These are phyloP conservation scores for Apodemia mormo DNA, from an alignment of 2,888 invertebrate genomes.

Conservation along the genomic window DNA sequence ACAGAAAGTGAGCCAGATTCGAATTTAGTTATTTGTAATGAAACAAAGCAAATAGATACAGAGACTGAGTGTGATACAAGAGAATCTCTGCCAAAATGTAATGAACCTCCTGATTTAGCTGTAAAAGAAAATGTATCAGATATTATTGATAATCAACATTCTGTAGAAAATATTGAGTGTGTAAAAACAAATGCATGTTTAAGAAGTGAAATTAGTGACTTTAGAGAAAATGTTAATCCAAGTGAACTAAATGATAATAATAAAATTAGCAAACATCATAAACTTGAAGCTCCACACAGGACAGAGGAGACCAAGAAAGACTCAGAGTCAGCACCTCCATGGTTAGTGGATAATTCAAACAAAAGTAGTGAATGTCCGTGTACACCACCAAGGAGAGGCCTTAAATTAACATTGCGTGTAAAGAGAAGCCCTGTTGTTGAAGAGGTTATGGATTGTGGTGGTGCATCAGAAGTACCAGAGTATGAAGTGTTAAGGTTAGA, in stretches of 20 bases:
- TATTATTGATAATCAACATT: conserved; percentile 54
- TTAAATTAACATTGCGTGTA: conserved; percentile 92
- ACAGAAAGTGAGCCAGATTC: conserved; percentile 38
- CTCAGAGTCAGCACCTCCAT: conserved; percentile 62
- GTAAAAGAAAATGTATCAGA: conserved; percentile 48
- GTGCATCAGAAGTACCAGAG: conserved; percentile 88
- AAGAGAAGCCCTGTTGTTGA: conserved; percentile 93
- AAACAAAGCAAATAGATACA: conserved; percentile 48
- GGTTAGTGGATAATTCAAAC: conserved; percentile 72
- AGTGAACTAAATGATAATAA: conserved; percentile 65
- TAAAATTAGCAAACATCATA: conserved; percentile 64
- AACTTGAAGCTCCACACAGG: conserved; percentile 59
- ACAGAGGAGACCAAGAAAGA: conserved; percentile 68
- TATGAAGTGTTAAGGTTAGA: conserved; percentile 93
- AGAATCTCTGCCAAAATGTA: conserved; percentile 64
- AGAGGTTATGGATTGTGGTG: conserved; percentile 88
- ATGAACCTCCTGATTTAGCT: conserved; percentile 43
- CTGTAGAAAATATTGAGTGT: conserved; percentile 52
- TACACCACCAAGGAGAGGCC: conserved; percentile 82
- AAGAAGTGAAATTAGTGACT: conserved; percentile 74
- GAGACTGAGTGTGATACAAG: conserved; percentile 57
- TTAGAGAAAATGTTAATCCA: conserved; percentile 78
- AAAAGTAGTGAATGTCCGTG: conserved; percentile 76
- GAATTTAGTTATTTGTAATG: conserved; percentile 46
- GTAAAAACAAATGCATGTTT: conserved; percentile 61